A percentile compares a stretch with the other conserved stretches of the same genome.
These are phyloP conservation scores for Eupithecia vulgata DNA, from an alignment of 2,888 invertebrate genomes.

Conservation along the genomic window DNA sequence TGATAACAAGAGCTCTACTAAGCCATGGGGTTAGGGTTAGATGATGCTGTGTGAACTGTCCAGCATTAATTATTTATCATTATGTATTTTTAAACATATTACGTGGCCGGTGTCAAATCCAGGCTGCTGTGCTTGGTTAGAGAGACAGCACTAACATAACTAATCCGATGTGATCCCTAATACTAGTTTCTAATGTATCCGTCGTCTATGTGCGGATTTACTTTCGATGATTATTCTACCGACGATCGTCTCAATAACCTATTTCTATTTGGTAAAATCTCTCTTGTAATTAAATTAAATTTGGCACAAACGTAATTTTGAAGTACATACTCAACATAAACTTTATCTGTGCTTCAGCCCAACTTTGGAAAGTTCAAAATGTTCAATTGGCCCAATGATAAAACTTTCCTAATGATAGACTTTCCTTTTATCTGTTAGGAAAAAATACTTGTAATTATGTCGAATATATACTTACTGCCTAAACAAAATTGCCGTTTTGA, in stretches of 20 bases:
- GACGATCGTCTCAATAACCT: neutral
- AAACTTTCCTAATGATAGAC: no score
- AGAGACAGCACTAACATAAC: neutral
- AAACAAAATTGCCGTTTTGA: no score
- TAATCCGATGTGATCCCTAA: neutral
- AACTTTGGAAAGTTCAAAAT: neutral
- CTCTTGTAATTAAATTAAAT: neutral
- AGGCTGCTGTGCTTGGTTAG: neutral
- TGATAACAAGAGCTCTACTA: no score
- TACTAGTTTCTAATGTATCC: neutral
- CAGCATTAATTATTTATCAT: neutral
- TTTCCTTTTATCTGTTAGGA: no score
- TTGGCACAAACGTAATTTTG: neutral
- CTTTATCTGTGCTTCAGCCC: no score
- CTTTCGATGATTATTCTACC: neutral
- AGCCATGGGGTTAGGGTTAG: no score
- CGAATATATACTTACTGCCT: no score
- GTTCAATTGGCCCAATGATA: no score
- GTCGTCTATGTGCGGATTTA: neutral
- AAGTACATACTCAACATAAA: no score
- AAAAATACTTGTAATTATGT: no score
- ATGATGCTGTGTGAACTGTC: no score
- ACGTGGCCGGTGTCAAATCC: neutral
- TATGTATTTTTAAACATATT: neutral
- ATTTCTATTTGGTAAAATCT: neutral